Evolutionary conservation across 2,888 invertebrate genomes (phyloP).

Genomic region (Microctonus brassicae): DNA sequence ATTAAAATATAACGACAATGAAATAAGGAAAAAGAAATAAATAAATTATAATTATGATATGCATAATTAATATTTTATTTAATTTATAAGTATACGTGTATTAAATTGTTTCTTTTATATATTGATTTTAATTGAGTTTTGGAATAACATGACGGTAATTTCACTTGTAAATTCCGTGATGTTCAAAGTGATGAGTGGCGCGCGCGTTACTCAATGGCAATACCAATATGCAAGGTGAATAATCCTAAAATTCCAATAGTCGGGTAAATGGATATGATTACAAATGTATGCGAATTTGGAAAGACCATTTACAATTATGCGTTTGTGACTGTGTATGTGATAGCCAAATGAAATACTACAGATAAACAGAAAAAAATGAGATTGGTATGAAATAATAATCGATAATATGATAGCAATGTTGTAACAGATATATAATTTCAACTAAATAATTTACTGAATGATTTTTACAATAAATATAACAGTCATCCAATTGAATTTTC

Average conservation of each 20-base stretch:
- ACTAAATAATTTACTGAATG: background rate
- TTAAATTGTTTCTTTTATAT: background rate
- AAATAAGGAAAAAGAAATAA: background rate
- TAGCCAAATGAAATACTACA: background rate
- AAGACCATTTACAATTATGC: background rate
- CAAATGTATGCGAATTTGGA: background rate
- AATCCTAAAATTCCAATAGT: background rate
- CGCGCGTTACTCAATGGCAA: background rate
- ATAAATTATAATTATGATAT: background rate
- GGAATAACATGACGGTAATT: constrained; percentile 43
- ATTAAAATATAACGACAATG: no score
- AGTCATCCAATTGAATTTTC: background rate
- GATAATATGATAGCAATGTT: background rate
- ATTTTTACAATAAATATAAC: background rate
- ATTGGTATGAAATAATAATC: background rate
- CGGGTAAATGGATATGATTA: background rate
- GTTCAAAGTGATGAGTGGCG: constrained; percentile 11
- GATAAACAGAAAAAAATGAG: background rate
- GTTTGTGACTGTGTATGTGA: background rate
- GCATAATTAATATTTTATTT: background rate
- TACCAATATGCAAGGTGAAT: constrained; percentile 23
- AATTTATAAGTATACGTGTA: background rate
- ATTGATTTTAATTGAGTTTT: background rate
- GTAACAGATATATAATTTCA: background rate
- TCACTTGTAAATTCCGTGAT: constrained; percentile 53